Conservation (phyloP, 2,797 vertebrate genomes). For the Craterocephalus amniculus region DNA sequence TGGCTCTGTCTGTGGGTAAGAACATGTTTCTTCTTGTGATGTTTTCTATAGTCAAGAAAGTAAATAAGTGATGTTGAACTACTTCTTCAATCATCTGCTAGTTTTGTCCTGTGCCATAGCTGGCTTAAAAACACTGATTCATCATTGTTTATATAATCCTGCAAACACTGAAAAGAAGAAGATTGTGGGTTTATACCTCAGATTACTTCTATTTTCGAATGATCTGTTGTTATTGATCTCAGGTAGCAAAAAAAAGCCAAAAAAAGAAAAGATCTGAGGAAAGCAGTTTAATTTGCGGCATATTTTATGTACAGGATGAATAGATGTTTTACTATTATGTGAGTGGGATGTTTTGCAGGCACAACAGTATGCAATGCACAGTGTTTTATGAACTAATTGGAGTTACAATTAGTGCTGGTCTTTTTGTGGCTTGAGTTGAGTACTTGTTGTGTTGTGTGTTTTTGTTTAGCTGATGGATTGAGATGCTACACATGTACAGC, state of each 20-base stretch:
- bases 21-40: background rate
- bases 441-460: constrained; percentile 16
- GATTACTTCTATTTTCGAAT: no score
- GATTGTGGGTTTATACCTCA: background rate
- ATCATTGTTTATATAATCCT: background rate
- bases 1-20: constrained; percentile 57
- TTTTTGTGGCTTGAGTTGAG: background rate
- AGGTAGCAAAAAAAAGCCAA: background rate
- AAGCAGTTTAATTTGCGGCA: no score
- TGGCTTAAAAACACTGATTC: background rate
- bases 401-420: background rate
- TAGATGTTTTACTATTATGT: background rate
- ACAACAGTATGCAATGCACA: background rate
- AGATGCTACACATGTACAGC: constrained; percentile 65
- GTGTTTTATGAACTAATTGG: no score
- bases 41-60: background rate
- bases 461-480: constrained; percentile 58
- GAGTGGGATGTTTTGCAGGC: background rate
- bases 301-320: no score
- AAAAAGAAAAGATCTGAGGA: no score
- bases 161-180: background rate
- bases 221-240: background rate
- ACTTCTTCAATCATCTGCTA: no score
- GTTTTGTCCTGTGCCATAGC: background rate
- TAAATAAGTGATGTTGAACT: background rate